A percentile compares a stretch with the other conserved stretches of the same genome.
phyloP scores from a whole-genome alignment of 2,888 invertebrate species.

The Lagria hirta region DNA sequence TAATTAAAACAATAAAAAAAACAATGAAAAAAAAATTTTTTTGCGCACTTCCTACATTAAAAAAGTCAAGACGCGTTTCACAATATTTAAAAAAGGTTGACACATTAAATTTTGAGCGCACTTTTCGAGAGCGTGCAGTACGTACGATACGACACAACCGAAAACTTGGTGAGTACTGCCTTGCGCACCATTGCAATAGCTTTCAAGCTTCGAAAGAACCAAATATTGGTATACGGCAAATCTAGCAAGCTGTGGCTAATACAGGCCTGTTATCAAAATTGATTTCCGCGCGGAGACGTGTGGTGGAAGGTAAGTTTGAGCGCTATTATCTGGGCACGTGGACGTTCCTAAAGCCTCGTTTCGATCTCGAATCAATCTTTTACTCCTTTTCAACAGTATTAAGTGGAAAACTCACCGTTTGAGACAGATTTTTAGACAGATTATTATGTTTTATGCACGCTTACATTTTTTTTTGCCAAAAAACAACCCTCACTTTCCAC shows the following conservation, averaged over 20 bases:
- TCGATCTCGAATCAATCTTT: constrained; percentile 40
- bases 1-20: constrained; percentile 29
- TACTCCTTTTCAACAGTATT: constrained; percentile 45
- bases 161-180: constrained; percentile 42
- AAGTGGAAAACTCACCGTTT: constrained; percentile 43
- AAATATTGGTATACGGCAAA: constrained; percentile 36
- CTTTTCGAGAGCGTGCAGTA: constrained; percentile 18
- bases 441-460: constrained; percentile 37
- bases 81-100: constrained; percentile 16
- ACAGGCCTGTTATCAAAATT: constrained; percentile 42
- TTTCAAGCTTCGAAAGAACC: constrained; percentile 44
- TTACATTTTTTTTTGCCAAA: constrained; percentile 6
- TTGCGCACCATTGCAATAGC: constrained; percentile 37
- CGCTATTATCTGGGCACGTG: constrained; percentile 40
- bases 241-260: constrained; percentile 23
- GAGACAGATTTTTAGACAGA: constrained; percentile 46
- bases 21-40: constrained; percentile 25
- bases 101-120: constrained; percentile 29
- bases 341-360: constrained; percentile 36
- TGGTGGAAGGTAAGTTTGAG: constrained; percentile 46
- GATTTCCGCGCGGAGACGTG: constrained; percentile 40
- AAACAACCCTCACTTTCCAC: too few species aligned
- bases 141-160: constrained; percentile 29
- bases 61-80: constrained; percentile 11
- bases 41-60: constrained; percentile 24